These are phyloP conservation scores for Hemichromis elongatus DNA, from an alignment of 2,113 vertebrate genomes.

Conservation along the genomic window DNA sequence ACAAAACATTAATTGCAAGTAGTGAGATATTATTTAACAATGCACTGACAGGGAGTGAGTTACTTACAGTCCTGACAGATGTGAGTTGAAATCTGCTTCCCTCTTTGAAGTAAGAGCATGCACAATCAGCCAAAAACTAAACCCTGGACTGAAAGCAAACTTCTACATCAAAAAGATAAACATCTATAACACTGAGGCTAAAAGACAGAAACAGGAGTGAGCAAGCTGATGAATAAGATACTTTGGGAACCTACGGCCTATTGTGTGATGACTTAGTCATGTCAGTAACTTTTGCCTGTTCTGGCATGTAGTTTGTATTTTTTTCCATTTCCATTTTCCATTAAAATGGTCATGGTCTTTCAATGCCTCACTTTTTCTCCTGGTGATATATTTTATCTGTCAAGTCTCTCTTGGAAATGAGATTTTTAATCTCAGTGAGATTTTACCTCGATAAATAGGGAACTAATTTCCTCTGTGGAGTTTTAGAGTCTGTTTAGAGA, in stretches of 20 bases:
- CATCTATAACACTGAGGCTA: background rate
- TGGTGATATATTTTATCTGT: background rate
- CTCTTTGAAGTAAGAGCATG: background rate
- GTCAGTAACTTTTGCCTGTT: background rate
- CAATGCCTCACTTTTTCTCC: background rate
- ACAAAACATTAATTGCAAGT: background rate
- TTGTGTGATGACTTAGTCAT: background rate
- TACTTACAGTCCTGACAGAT: background rate
- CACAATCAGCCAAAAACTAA: background rate
- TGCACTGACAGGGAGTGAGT: background rate
- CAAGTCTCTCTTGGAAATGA: too few species aligned
- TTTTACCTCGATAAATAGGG: too few species aligned
- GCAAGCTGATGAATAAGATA: background rate
- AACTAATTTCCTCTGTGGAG: too few species aligned
- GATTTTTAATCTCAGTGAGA: too few species aligned
- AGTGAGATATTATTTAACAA: background rate
- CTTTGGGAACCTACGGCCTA: background rate
- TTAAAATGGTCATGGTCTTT: background rate
- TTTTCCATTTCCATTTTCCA: background rate
- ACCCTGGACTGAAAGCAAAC: background rate
- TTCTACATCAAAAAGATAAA: background rate
- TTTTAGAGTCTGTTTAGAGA: too few species aligned
- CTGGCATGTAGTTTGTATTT: background rate
- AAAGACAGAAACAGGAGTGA: background rate
- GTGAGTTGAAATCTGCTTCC: background rate